Percentiles rank a stretch among this genome's conserved stretches.
phyloP scores from a whole-genome alignment of 2,797 vertebrate genomes.

The Rhyacichthys aspro region DNA sequence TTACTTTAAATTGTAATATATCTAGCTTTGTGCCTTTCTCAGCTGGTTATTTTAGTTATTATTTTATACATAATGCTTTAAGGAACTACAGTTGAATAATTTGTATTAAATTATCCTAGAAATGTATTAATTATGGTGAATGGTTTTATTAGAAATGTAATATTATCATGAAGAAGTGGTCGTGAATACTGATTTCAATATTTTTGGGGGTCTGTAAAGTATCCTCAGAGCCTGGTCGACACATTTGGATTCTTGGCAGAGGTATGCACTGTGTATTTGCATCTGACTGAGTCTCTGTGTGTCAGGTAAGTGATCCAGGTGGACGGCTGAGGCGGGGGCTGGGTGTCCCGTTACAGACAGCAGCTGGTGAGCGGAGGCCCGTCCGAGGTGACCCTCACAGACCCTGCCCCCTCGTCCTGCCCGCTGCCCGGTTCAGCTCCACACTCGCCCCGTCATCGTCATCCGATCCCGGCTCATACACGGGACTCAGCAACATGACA shows the following conservation, averaged over 20 bases:
- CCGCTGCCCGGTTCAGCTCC: slow-evolving; percentile 36
- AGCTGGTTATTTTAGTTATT: too few relatives aligned
- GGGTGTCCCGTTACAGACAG: slow-evolving; percentile 75
- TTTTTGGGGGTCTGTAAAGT: too few relatives aligned
- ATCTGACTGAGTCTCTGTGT: slow-evolving; percentile 34
- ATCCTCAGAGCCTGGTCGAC: too few relatives aligned
- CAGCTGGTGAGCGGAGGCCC: slow-evolving; percentile 75
- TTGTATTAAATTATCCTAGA: too few relatives aligned
- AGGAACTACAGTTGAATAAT: too few relatives aligned
- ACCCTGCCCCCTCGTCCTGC: slow-evolving; percentile 46
- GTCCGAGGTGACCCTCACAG: slow-evolving; percentile 64
- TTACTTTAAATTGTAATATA: too few relatives aligned
- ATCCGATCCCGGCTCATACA: slow-evolving; percentile 63
- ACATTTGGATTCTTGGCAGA: background rate
- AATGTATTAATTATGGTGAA: too few relatives aligned
- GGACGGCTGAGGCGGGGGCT: slow-evolving; percentile 45
- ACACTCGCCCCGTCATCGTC: slow-evolving; percentile 55
- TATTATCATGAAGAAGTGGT: too few relatives aligned
- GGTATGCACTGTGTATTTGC: slow-evolving; percentile 29
- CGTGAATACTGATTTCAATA: too few relatives aligned
- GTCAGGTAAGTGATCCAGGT: slow-evolving; percentile 76
- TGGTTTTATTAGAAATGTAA: too few relatives aligned
- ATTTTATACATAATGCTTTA: too few relatives aligned
- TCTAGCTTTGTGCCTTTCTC: too few relatives aligned
- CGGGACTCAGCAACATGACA: slow-evolving; percentile 59